Percentiles rank a stretch among this genome's conserved stretches.
Evolutionary conservation across 2,113 vertebrate species (phyloP).

Genomic region (Cynocephalus volans): DNA sequence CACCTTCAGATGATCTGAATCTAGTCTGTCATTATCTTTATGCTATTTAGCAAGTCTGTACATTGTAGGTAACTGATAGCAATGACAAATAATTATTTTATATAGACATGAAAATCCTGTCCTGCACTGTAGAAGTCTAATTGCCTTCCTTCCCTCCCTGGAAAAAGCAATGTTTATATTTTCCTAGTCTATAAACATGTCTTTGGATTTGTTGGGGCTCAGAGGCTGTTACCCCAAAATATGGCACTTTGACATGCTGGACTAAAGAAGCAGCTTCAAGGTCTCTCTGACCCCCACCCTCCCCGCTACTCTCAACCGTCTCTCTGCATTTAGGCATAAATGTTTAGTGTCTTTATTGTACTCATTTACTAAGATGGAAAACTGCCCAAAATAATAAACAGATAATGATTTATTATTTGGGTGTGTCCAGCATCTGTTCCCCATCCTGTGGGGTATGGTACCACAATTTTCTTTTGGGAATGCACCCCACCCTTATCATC

Average conservation of each 20-base stretch:
- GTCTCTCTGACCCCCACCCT: too few relatives aligned
- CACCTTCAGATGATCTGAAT: not conserved
- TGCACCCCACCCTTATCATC: not conserved
- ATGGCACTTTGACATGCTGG: too few relatives aligned
- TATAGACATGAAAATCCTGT: not conserved
- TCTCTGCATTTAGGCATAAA: not conserved
- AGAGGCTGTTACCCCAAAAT: too few relatives aligned
- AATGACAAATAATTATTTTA: not conserved
- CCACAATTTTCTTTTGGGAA: not conserved
- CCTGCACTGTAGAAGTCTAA: not conserved
- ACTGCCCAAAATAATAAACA: not conserved
- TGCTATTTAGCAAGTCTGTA: slow-evolving; percentile 5
- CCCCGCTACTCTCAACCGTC: too few relatives aligned
- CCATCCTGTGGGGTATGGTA: not conserved
- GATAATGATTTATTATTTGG: not conserved
- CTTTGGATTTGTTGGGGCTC: not conserved
- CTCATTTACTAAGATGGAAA: not conserved
- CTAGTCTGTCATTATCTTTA: not conserved
- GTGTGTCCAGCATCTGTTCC: not conserved
- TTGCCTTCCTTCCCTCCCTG: not conserved
- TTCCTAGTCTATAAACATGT: not conserved
- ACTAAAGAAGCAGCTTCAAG: too few relatives aligned
- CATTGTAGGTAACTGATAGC: not conserved
- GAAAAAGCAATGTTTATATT: not conserved
- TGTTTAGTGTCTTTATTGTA: not conserved